Evolutionary conservation across 1,140 invertebrate genomes (phyloP).

Genomic region (Eumaeus atala): DNA sequence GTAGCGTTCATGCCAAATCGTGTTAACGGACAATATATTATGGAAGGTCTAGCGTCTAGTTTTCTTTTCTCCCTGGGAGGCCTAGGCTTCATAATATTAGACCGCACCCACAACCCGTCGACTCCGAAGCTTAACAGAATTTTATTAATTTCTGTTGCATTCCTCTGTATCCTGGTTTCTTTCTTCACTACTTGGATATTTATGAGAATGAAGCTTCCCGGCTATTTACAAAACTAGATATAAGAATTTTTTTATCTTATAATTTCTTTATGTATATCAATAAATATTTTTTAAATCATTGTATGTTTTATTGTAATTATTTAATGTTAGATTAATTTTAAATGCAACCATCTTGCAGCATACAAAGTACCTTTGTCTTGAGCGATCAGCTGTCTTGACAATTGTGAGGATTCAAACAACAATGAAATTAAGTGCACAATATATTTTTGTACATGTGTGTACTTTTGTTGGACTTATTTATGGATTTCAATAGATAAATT

Average conservation of each 20-base stretch:
- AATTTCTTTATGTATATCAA: too few relatives aligned
- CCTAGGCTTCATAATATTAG: conserved; percentile 96
- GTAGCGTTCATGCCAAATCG: conserved; percentile 99
- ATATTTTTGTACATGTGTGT: too few relatives aligned
- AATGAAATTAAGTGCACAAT: too few relatives aligned
- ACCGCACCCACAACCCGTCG: conserved; percentile 93
- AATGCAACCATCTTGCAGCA: too few relatives aligned
- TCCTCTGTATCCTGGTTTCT: conserved; percentile 93
- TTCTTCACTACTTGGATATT: conserved; percentile 98
- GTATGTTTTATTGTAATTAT: too few relatives aligned
- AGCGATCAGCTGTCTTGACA: too few relatives aligned
- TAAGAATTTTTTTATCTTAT: conserved; percentile 10
- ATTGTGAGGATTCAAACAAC: too few relatives aligned
- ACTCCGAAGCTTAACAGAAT: conserved; percentile 95
- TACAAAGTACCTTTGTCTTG: too few relatives aligned
- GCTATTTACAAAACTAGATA: conserved; percentile 75
- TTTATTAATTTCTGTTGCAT: conserved; percentile 93
- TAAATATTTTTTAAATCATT: too few relatives aligned
- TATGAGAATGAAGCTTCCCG: conserved; percentile 98
- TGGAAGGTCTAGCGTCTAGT: conserved; percentile 97
- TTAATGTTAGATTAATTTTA: too few relatives aligned
- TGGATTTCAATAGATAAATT: too few relatives aligned
- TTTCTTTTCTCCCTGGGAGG: conserved; percentile 97
- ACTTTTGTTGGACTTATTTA: too few relatives aligned
- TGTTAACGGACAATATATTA: conserved; percentile 99